Evolutionary conservation across 2,888 invertebrate genomes (phyloP).

Genomic region (Phaonia tiefii): DNA sequence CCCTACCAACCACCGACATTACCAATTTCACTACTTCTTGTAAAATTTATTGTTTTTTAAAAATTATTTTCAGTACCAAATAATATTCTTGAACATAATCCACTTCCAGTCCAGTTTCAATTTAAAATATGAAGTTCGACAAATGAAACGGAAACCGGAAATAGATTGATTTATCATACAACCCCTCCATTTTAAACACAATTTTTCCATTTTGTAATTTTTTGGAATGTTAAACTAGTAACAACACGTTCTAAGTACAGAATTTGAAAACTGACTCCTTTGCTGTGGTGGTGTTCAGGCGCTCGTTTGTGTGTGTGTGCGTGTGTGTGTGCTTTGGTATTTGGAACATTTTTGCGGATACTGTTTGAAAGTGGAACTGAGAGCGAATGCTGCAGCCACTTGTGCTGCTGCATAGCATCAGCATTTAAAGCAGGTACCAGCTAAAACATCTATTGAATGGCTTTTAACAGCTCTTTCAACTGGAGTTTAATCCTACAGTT

Average conservation of each 20-base stretch:
- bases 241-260: constrained; percentile 7
- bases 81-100: too few species aligned
- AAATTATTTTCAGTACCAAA: too few species aligned
- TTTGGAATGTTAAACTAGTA: constrained; percentile 17
- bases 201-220: too few species aligned
- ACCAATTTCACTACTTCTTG: too few species aligned
- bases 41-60: too few species aligned
- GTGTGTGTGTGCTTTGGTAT: constrained; percentile 25
- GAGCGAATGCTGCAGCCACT: constrained; percentile 49
- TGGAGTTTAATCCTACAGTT: constrained; percentile 63
- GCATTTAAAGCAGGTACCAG: constrained; percentile 68
- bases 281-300: background rate
- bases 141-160: too few species aligned
- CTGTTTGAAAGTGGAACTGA: background rate
- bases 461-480: constrained; percentile 56
- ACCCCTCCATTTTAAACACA: too few species aligned
- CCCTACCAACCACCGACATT: too few species aligned
- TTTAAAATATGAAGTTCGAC: too few species aligned
- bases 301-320: background rate
- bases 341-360: constrained; percentile 11
- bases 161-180: too few species aligned
- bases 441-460: constrained; percentile 63
- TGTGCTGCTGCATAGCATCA: constrained; percentile 69
- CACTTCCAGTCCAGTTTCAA: too few species aligned
- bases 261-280: background rate